Evolutionary conservation across 2,888 invertebrate species (phyloP), one percentile per base, ranked within the genome.

Genomic region (Chloromyia formosa): DNA sequence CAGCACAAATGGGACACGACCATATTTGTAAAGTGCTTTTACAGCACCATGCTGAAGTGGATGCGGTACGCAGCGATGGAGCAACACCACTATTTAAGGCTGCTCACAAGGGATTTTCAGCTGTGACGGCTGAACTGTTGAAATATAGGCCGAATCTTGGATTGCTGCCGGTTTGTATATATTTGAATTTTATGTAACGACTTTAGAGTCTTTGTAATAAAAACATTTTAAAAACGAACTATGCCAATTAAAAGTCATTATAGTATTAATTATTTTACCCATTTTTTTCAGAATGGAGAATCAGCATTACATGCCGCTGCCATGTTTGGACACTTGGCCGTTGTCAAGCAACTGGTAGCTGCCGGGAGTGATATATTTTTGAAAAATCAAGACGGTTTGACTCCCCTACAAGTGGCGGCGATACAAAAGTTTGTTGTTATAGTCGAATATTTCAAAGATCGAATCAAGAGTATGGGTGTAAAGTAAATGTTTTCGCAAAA

Each of bases 1-100:
- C 96, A 53, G 91, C 95, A 78, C 97, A 97, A 89, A 96, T 96
- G 94, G 97, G 96, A 0, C 95, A 96, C 87, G 90, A 92, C 83
- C 90, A 90, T 82, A 92, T 93, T 62, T 95, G 92, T 75, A 88
- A 92, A 78, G 89, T 91, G 81, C 87, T 97, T 80, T 87, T 96
- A 78, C 90, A 90, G 81, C 89, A 90, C 79, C 94, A 95, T 60
- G 95, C 95, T 49, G 86, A 88, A 79, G 92, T 94, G 23, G 95
- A 96, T 87, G 88, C 91, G 1, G 88, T 92, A 27, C 87, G 95
- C 84, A 93, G 94, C 87, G 95, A 97, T 86, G 97, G 97, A 58
- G 96, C 96, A 49, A 97, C 96, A 0, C 94, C 97, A 1, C 86
- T 97, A 77, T 97, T 97, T 86, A 97, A 97, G 85, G 96, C 97